phyloP scores from a whole-genome alignment of 2,888 invertebrate genomes.

The Polylopha cassiicola region DNA sequence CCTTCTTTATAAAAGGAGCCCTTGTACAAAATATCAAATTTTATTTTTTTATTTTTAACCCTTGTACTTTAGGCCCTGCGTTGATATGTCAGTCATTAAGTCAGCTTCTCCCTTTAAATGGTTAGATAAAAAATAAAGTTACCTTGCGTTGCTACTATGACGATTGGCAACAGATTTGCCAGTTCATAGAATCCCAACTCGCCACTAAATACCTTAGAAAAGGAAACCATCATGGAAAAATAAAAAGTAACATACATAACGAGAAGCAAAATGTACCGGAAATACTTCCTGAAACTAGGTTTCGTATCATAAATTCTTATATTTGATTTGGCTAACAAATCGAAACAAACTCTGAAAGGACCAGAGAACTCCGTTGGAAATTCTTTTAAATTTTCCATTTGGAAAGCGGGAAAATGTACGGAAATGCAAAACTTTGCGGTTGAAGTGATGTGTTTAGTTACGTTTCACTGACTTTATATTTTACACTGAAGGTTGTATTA shows the following conservation, averaged over 20 bases:
- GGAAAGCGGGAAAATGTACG: neutral
- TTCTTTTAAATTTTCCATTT: slow-evolving; percentile 21
- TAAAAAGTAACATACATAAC: slow-evolving; percentile 22
- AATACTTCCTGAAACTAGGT: slow-evolving; percentile 19
- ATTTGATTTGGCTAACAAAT: slow-evolving; percentile 27
- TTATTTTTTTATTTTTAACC: too few relatives aligned
- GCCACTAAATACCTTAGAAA: slow-evolving; percentile 25
- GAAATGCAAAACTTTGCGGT: too few relatives aligned
- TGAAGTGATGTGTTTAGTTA: too few relatives aligned
- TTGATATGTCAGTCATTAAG: too few relatives aligned
- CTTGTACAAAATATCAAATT: too few relatives aligned
- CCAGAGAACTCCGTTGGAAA: slow-evolving; percentile 29
- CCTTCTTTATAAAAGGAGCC: too few relatives aligned
- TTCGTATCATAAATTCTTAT: slow-evolving; percentile 26
- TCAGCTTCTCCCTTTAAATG: too few relatives aligned
- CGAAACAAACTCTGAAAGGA: slow-evolving; percentile 27
- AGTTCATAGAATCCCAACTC: slow-evolving; percentile 29
- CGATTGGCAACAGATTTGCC: slow-evolving; percentile 30
- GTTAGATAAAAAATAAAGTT: slow-evolving; percentile 17
- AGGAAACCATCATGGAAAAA: slow-evolving; percentile 25
- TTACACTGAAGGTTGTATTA: slow-evolving; percentile 2
- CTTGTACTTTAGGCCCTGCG: too few relatives aligned
- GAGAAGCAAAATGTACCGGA: slow-evolving; percentile 24
- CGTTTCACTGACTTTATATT: too few relatives aligned
- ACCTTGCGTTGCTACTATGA: slow-evolving; percentile 34